These are phyloP conservation scores for Luscinia luscinia DNA, from an alignment of 2,797 vertebrate genomes.

Conservation along the genomic window DNA sequence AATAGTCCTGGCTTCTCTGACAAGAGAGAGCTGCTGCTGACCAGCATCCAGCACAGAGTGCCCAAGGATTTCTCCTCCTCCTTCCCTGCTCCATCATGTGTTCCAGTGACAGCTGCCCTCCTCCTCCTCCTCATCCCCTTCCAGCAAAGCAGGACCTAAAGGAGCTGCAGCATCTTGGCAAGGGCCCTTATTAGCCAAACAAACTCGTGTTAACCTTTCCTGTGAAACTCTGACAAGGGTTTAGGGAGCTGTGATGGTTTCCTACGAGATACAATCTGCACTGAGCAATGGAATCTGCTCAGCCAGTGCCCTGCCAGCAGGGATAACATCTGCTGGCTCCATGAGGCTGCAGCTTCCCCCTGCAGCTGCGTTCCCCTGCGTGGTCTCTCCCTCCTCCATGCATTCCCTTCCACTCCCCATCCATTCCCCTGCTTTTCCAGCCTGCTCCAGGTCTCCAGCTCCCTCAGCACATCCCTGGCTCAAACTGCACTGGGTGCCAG, in stretches of 20 bases:
- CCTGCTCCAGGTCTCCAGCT: not conserved
- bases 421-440: not conserved
- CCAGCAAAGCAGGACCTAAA: not conserved
- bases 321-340: conserved; percentile 1
- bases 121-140: not conserved
- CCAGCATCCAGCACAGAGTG: not conserved
- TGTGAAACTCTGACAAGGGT: not conserved
- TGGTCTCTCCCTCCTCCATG: not conserved
- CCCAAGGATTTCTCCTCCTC: not conserved
- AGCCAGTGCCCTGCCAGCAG: not conserved
- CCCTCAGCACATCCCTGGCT: not conserved
- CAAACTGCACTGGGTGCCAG: not conserved
- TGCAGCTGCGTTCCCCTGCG: rapidly evolving
- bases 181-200: conserved; percentile 24
- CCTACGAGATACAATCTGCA: conserved; percentile 32
- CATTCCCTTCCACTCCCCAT: not conserved
- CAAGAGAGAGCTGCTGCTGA: not conserved
- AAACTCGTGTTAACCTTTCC: not conserved
- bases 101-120: not conserved
- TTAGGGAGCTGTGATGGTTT: not conserved
- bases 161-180: not conserved
- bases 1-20: not conserved
- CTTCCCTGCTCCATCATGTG: not conserved
- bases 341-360: not conserved
- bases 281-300: not conserved